Evolutionary conservation across 2,888 invertebrate species (phyloP).

Genomic region (Bembecia ichneumoniformis): DNA sequence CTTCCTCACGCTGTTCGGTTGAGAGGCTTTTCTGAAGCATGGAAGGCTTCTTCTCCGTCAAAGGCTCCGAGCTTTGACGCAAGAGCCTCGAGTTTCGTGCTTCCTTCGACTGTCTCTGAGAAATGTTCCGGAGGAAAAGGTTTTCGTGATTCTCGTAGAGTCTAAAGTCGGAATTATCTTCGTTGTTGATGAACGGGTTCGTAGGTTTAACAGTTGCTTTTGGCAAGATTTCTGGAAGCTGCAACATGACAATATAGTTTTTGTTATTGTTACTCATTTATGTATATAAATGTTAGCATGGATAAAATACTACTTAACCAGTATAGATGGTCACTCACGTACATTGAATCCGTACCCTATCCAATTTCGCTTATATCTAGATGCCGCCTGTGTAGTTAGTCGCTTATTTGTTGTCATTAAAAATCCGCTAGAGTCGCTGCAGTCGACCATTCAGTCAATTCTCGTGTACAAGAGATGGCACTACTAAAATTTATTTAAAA

Average conservation of each 20-base stretch:
- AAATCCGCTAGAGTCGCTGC: no score
- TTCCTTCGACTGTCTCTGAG: conserved; percentile 56
- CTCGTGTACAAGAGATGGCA: no score
- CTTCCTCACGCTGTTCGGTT: conserved; percentile 41
- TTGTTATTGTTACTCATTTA: neutral
- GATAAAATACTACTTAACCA: no score
- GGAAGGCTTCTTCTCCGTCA: conserved; percentile 38
- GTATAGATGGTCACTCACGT: no score
- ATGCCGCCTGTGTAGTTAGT: no score
- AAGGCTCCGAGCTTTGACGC: conserved; percentile 57
- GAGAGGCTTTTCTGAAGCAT: conserved; percentile 53
- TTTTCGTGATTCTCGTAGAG: conserved; percentile 64
- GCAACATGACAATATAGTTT: conserved; percentile 7
- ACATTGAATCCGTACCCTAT: no score
- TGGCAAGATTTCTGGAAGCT: conserved; percentile 60
- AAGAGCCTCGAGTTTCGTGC: conserved; percentile 43
- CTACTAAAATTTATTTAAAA: no score
- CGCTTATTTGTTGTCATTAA: no score
- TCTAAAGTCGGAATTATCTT: conserved; percentile 34
- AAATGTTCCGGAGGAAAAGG: conserved; percentile 51
- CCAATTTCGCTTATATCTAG: no score
- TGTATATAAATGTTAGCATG: no score
- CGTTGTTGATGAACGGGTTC: conserved; percentile 47
- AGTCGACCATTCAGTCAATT: no score
- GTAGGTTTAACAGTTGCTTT: conserved; percentile 33